phyloP scores from a whole-genome alignment of 2,797 vertebrate species.

The Eulemur albifrons region DNA sequence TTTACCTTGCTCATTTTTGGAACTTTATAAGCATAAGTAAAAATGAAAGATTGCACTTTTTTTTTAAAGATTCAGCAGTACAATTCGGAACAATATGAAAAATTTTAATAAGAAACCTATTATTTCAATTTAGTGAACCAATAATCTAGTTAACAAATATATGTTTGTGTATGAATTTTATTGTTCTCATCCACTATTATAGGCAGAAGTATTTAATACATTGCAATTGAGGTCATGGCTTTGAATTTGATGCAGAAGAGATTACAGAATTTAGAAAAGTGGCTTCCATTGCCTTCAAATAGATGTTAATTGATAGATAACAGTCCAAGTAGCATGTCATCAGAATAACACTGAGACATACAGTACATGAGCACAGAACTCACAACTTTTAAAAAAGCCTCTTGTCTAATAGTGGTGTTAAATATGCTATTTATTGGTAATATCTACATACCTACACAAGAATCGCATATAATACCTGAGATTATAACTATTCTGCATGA shows the following conservation, averaged over 20 bases:
- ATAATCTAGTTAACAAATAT: not conserved
- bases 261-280: not conserved
- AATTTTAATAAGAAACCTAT: not conserved
- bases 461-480: not conserved
- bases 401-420: not conserved
- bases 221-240: not conserved
- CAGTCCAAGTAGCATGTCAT: not conserved
- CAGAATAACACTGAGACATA: not conserved
- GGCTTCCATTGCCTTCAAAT: not conserved
- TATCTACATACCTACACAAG: not conserved
- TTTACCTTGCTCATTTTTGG: slow-evolving; percentile 31
- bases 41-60: slow-evolving; percentile 9
- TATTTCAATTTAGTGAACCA: not conserved
- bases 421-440: not conserved
- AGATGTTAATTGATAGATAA: not conserved
- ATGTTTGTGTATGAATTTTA: not conserved
- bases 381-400: not conserved
- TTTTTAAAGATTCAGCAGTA: not conserved
- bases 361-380: not conserved
- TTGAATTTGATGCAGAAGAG: not conserved
- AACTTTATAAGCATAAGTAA: not conserved
- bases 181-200: not conserved
- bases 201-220: not conserved
- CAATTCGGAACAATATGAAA: not conserved
- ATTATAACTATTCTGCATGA: not conserved